phyloP scores from a whole-genome alignment of 2,888 invertebrate genomes.

The Caenorhabditis sp. region DNA sequence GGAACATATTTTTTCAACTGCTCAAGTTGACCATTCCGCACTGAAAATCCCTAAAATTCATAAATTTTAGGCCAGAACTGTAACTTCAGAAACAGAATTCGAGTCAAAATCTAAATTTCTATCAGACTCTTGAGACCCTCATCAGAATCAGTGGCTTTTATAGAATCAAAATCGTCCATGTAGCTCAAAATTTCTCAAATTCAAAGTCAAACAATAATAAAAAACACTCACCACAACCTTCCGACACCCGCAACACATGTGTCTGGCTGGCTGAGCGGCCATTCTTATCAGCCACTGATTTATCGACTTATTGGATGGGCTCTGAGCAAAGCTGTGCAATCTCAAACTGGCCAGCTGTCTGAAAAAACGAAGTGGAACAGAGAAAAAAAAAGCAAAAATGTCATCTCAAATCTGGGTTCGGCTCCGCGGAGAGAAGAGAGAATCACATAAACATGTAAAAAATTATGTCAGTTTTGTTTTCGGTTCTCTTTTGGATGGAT shows the following conservation, averaged over 20 bases:
- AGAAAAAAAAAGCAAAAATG: background rate
- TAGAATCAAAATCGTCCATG: too few species aligned
- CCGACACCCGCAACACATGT: constrained; percentile 58
- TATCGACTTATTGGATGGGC: background rate
- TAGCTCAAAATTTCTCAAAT: background rate
- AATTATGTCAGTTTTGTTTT: constrained; percentile 4
- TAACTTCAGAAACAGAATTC: too few species aligned
- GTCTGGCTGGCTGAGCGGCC: constrained; percentile 21
- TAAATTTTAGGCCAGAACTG: too few species aligned
- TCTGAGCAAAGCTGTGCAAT: too few species aligned
- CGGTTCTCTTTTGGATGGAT: background rate
- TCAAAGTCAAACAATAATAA: background rate
- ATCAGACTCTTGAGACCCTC: too few species aligned
- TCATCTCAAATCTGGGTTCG: background rate
- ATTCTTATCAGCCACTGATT: constrained; percentile 7
- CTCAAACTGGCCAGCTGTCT: background rate
- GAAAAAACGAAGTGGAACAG: background rate
- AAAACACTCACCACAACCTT: constrained; percentile 58
- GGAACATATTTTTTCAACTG: too few species aligned
- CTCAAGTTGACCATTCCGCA: too few species aligned
- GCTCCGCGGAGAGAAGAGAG: background rate
- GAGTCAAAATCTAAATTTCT: too few species aligned
- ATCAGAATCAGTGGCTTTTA: too few species aligned
- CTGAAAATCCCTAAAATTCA: too few species aligned
- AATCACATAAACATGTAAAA: constrained; percentile 1